Conservation (phyloP, 2,113 vertebrate genomes). For the Oryzias celebensis region DNA sequence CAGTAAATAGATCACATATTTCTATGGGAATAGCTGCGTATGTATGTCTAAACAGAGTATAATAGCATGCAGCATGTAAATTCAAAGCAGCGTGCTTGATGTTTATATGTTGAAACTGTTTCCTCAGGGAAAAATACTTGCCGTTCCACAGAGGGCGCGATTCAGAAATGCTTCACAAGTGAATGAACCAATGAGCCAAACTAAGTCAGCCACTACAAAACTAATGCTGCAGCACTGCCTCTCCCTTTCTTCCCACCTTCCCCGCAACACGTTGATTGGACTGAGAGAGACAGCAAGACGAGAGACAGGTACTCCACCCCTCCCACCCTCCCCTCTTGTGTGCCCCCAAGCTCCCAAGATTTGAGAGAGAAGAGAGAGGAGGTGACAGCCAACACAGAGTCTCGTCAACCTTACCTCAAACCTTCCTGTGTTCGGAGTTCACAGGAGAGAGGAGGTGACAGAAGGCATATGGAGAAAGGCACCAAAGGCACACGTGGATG, state of each 20-base stretch:
- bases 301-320: slow-evolving; percentile 12
- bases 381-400: slow-evolving; percentile 63
- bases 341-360: slow-evolving; percentile 23
- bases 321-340: background rate
- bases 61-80: slow-evolving; percentile 35
- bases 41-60: slow-evolving; percentile 40
- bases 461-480: slow-evolving; percentile 52
- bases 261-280: slow-evolving; percentile 21
- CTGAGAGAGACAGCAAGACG: slow-evolving; percentile 10
- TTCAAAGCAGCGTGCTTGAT: slow-evolving; percentile 38
- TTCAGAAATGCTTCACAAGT: slow-evolving; percentile 52
- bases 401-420: slow-evolving; percentile 56
- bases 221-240: slow-evolving; percentile 38
- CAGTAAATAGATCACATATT: slow-evolving; percentile 24
- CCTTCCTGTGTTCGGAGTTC: slow-evolving; percentile 54
- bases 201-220: slow-evolving; percentile 25
- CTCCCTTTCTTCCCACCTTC: slow-evolving; percentile 22
- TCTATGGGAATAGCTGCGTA: slow-evolving; percentile 19
- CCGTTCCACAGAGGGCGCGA: slow-evolving; percentile 22
- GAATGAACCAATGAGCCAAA: slow-evolving; percentile 28
- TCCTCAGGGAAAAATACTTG: slow-evolving; percentile 20
- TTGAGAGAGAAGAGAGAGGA: slow-evolving; percentile 55
- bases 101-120: slow-evolving; percentile 46
- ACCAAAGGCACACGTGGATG: background rate
- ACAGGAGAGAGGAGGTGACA: slow-evolving; percentile 53